Conservation (phyloP, 1,140 invertebrate genomes). For the Scaptomyza hsui region DNA sequence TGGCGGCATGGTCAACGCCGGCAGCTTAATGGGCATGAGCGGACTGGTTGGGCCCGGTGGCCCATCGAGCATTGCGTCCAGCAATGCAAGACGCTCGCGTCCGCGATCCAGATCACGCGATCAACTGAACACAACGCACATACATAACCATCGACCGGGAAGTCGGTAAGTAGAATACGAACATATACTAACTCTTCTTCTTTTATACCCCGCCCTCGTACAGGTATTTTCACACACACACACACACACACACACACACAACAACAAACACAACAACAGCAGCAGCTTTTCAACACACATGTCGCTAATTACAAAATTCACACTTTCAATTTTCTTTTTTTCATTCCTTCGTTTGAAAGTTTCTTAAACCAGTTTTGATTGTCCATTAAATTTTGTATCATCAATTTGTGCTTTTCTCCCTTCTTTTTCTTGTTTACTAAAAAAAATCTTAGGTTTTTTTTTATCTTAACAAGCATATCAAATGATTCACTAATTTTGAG, state of each 20-base stretch:
- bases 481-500: background rate
- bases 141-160: constrained; percentile 85
- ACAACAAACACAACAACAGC: constrained; percentile 40
- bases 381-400: constrained; percentile 43
- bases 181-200: too few species aligned
- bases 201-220: too few species aligned
- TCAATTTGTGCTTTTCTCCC: constrained; percentile 17
- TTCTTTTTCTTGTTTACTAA: background rate
- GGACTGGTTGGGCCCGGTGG: constrained; percentile 73
- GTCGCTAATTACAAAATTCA: constrained; percentile 36
- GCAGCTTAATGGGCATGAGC: constrained; percentile 69
- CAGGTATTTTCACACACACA: constrained; percentile 2
- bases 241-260: constrained; percentile 33
- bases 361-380: constrained; percentile 25
- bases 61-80: constrained; percentile 85
- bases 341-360: constrained; percentile 23
- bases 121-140: constrained; percentile 83
- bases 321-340: constrained; percentile 41
- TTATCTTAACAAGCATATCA: background rate
- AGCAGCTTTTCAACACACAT: constrained; percentile 23
- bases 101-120: constrained; percentile 87
- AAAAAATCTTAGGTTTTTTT: background rate
- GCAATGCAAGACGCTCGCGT: constrained; percentile 87
- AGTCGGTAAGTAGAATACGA: constrained; percentile 84
- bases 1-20: constrained; percentile 71